phyloP scores from a whole-genome alignment of 1,140 invertebrate genomes.

The Drosophila ogumai region DNA sequence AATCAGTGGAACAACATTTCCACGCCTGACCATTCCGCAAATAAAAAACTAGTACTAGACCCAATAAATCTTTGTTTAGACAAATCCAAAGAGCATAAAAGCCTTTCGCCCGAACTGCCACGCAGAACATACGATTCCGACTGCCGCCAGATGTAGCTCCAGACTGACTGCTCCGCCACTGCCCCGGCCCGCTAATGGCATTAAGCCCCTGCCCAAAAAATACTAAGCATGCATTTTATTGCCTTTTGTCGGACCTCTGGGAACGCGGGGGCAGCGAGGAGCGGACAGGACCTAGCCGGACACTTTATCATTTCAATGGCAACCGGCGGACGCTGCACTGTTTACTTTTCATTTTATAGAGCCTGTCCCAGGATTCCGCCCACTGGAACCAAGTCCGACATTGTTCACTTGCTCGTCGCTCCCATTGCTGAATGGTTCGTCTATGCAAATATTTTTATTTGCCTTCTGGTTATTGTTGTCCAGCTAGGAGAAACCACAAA shows the following conservation, averaged over 20 bases:
- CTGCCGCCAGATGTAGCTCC: slow-evolving; percentile 52
- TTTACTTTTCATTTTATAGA: slow-evolving; percentile 77
- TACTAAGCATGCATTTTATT: slow-evolving; percentile 82
- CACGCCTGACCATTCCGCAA: background rate
- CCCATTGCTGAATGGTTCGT: slow-evolving; percentile 71
- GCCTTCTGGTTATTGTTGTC: slow-evolving; percentile 64
- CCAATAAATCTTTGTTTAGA: slow-evolving; percentile 82
- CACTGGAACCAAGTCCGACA: slow-evolving; percentile 9
- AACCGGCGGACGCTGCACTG: slow-evolving; percentile 63
- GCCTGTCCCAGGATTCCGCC: slow-evolving; percentile 13
- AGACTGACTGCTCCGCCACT: slow-evolving; percentile 35
- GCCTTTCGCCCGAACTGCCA: slow-evolving; percentile 62
- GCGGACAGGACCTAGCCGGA: slow-evolving; percentile 28
- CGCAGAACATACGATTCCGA: slow-evolving; percentile 53
- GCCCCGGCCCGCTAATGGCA: slow-evolving; percentile 55
- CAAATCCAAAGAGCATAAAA: slow-evolving; percentile 78
- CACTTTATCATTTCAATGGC: slow-evolving; percentile 82
- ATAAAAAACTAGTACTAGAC: slow-evolving; percentile 37
- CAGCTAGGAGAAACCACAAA: slow-evolving; percentile 45
- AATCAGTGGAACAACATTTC: slow-evolving; percentile 30
- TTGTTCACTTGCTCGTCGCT: slow-evolving; percentile 68
- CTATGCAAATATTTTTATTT: slow-evolving; percentile 84
- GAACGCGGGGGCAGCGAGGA: background rate
- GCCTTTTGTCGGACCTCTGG: slow-evolving; percentile 64
- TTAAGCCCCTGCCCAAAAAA: slow-evolving; percentile 58